phyloP scores from a whole-genome alignment of 2,888 invertebrate genomes.

The Octodonta nipae region DNA sequence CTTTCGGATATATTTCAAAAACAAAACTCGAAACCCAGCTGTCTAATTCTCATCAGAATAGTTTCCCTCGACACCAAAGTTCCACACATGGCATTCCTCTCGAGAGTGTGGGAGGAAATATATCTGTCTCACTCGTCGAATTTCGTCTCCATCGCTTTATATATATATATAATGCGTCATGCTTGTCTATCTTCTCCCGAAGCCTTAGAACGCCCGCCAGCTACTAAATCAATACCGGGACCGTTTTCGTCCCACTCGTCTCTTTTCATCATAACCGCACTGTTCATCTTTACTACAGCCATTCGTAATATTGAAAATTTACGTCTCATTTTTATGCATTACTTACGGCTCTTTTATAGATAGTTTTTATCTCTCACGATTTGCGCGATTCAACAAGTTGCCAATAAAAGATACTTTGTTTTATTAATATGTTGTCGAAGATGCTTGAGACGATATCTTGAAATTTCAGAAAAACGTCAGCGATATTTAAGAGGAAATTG shows the following conservation, averaged over 20 bases:
- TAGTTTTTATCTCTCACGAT: no score
- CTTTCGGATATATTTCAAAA: constrained; percentile 19
- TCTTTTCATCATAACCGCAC: constrained; percentile 20
- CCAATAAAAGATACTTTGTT: no score
- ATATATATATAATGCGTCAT: no score
- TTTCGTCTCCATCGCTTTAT: constrained; percentile 39
- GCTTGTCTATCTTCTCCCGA: constrained; percentile 37
- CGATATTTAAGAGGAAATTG: no score
- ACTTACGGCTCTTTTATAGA: no score
- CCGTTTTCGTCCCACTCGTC: constrained; percentile 21
- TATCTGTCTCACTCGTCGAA: constrained; percentile 18
- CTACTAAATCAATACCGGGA: constrained; percentile 38
- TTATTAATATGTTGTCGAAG: no score
- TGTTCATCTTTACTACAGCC: background rate
- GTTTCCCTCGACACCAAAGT: constrained; percentile 1
- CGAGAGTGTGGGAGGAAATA: constrained; percentile 18
- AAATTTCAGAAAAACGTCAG: no score
- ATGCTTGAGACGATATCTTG: no score
- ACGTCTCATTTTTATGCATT: constrained; percentile 16
- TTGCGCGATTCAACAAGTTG: no score
- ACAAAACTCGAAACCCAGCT: constrained; percentile 26
- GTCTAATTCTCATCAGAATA: constrained; percentile 34
- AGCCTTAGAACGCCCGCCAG: constrained; percentile 36
- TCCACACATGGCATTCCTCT: constrained; percentile 23
- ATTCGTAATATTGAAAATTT: constrained; percentile 26